Evolutionary conservation across 2,888 invertebrate species (phyloP).

Genomic region (Campaea margaritaria): DNA sequence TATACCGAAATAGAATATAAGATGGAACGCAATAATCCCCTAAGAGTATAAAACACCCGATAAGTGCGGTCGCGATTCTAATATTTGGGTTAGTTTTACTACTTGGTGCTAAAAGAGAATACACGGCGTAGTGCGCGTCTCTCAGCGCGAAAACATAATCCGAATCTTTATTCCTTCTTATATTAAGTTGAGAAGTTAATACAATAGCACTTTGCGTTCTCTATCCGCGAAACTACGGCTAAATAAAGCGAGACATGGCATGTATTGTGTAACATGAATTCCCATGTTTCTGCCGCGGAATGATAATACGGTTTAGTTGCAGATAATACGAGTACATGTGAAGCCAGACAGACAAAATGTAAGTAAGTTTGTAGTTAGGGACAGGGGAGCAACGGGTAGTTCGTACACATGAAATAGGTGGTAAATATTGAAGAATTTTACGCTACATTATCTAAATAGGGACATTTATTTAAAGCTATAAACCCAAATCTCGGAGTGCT

Average conservation of each 20-base stretch:
- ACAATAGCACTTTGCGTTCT: slow-evolving; percentile 59
- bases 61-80: slow-evolving; percentile 52
- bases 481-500: not conserved
- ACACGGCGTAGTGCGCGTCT: slow-evolving; percentile 44
- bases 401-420: not conserved
- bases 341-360: slow-evolving; percentile 31
- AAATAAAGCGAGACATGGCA: slow-evolving; percentile 54
- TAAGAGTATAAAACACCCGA: slow-evolving; percentile 54
- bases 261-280: slow-evolving; percentile 54
- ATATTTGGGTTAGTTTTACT: slow-evolving; percentile 58
- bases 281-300: slow-evolving; percentile 50
- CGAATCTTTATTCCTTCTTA: slow-evolving; percentile 58
- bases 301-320: slow-evolving; percentile 44
- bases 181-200: slow-evolving; percentile 63
- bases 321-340: slow-evolving; percentile 36
- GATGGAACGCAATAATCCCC: slow-evolving; percentile 57
- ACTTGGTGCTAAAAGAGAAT: slow-evolving; percentile 54
- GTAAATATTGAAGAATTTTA: slow-evolving; percentile 4
- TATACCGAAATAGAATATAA: slow-evolving; percentile 56
- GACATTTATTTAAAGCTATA: no score
- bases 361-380: slow-evolving; percentile 2
- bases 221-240: slow-evolving; percentile 58
- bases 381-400: slow-evolving; percentile 11
- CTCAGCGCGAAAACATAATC: slow-evolving; percentile 54
- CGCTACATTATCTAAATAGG: not conserved